phyloP scores from a whole-genome alignment of 2,113 vertebrate genomes.

The Mellivora capensis region DNA sequence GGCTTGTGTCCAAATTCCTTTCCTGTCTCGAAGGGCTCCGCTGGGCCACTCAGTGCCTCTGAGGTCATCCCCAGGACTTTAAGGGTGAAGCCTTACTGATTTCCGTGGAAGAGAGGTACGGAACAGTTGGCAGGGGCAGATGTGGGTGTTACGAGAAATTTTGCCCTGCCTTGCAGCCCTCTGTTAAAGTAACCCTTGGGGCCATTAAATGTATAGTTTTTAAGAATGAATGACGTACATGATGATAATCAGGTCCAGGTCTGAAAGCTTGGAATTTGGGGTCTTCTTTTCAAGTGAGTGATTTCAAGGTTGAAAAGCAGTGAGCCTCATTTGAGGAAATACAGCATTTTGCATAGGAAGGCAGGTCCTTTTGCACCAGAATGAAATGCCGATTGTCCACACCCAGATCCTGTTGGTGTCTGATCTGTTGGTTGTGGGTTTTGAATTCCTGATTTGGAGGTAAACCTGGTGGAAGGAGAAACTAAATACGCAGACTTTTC shows the following conservation, averaged over 20 bases:
- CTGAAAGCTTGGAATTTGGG: background rate
- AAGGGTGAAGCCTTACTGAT: background rate
- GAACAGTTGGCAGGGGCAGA: background rate
- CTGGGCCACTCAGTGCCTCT: background rate
- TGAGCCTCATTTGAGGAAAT: background rate
- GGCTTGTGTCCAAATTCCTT: background rate
- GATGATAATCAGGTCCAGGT: background rate
- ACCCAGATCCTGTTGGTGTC: background rate
- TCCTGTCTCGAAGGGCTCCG: background rate
- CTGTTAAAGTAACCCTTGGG: constrained; percentile 1
- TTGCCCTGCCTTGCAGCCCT: background rate
- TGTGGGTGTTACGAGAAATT: background rate
- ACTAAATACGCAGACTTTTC: background rate
- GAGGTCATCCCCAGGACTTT: background rate
- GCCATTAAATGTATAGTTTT: background rate
- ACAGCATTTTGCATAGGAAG: background rate
- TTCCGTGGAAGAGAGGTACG: background rate
- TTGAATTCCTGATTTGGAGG: constrained; percentile 20
- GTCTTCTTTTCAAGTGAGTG: background rate
- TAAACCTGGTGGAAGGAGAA: background rate
- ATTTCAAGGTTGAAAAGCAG: background rate
- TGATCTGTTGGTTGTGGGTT: background rate
- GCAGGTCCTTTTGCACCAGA: background rate
- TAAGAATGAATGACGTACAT: background rate
- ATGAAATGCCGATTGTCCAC: fast-evolving